A percentile compares a stretch with the other conserved stretches of the same genome.
Conservation (phyloP, 2,113 vertebrate genomes). For the Speoplatyrhinus poulsoni region DNA sequence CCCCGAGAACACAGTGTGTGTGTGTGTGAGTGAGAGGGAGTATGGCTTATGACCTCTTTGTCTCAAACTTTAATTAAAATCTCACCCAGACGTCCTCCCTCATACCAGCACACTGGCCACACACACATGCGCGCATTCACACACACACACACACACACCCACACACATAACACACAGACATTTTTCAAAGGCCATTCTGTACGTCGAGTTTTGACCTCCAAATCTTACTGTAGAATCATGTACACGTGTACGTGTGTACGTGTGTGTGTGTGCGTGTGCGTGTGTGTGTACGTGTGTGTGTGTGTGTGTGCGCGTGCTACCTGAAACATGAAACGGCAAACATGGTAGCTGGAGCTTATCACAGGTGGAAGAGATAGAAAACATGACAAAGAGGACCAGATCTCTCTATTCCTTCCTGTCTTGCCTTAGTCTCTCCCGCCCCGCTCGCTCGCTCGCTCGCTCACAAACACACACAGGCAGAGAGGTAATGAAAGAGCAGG, state of each 20-base stretch:
- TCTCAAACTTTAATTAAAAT: constrained; percentile 85
- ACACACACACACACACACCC: constrained; percentile 26
- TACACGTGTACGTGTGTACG: constrained; percentile 18
- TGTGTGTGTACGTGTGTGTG: constrained; percentile 9
- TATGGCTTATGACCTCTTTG: constrained; percentile 80
- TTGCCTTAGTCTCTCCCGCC: background rate
- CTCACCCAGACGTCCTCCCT: constrained; percentile 81
- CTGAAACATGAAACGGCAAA: constrained; percentile 73
- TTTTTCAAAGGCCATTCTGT: constrained; percentile 42
- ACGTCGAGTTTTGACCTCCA: constrained; percentile 58
- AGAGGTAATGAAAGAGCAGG: constrained; percentile 74
- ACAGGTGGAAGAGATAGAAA: constrained; percentile 75
- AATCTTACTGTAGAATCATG: constrained; percentile 31
- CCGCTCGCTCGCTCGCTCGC: constrained; percentile 10
- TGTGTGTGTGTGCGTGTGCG: constrained; percentile 25
- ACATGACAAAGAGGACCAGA: constrained; percentile 73
- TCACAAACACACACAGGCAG: constrained; percentile 34
- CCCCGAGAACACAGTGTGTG: constrained; percentile 70
- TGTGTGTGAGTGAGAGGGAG: constrained; percentile 64
- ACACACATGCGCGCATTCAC: constrained; percentile 55
- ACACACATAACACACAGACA: constrained; percentile 9
- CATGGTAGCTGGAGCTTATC: constrained; percentile 76
- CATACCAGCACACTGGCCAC: constrained; percentile 73
- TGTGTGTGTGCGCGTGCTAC: constrained; percentile 35
- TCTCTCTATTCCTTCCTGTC: background rate